A percentile compares a stretch with the other conserved stretches of the same genome.
These are phyloP conservation scores for Montipora capitata DNA, from an alignment of 92 coral and sea anemone species.

Conservation along the genomic window DNA sequence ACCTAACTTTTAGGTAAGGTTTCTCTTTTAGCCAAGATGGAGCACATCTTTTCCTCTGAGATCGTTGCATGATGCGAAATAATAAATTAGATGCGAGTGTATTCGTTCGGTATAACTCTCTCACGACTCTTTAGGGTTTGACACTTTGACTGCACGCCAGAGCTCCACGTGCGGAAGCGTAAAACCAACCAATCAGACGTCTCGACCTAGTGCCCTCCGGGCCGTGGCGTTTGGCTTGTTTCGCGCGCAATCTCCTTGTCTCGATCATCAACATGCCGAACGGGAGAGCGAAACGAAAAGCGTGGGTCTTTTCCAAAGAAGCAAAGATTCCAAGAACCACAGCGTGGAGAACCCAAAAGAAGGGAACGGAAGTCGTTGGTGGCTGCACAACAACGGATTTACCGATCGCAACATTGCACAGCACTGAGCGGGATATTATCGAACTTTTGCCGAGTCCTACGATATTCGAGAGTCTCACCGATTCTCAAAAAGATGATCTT, in stretches of 20 bases:
- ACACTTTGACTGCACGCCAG: neutral
- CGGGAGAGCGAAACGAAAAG: conserved; percentile 29
- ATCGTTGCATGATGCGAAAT: conserved; percentile 38
- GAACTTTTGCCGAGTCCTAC: neutral
- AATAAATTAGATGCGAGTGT: neutral
- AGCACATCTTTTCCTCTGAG: conserved; percentile 37
- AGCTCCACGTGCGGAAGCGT: conserved; percentile 2
- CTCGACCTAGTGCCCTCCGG: conserved; percentile 14
- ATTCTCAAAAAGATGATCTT: conserved; percentile 4
- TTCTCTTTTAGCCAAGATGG: conserved; percentile 54
- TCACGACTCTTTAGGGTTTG: neutral
- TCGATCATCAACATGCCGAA: neutral
- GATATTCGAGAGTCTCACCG: neutral
- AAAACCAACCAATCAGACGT: conserved; percentile 12
- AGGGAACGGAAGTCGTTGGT: conserved; percentile 3
- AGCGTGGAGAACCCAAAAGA: conserved; percentile 41
- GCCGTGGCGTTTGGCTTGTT: neutral
- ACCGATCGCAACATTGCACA: neutral
- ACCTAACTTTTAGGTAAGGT: conserved; percentile 51
- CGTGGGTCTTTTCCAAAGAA: conserved; percentile 51
- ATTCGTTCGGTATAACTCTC: neutral
- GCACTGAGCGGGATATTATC: neutral
- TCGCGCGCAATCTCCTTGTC: neutral
- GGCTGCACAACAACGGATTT: neutral
- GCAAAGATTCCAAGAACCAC: conserved; percentile 58